Evolutionary conservation across 2,113 vertebrate genomes (phyloP), one percentile per base, ranked within the genome.

Genomic region (Orycteropus afer): DNA sequence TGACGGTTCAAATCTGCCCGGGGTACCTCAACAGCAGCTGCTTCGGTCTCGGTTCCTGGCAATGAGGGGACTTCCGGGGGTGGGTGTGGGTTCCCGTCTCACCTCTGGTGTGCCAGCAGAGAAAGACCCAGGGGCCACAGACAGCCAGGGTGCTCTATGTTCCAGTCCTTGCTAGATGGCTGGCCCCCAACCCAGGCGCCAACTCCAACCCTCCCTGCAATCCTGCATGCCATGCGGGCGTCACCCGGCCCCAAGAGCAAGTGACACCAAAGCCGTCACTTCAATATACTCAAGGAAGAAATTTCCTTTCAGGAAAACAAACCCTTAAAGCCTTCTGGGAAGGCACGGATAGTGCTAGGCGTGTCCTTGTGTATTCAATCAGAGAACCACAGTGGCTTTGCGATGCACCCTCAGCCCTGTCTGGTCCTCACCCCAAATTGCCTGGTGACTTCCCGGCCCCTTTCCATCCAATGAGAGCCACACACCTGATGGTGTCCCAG

Each of bases 341-440:
- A 59, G 37, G n/a, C n/a, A n/a, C n/a, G n/a, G n/a, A n/a, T n/a
- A n/a, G n/a, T n/a, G n/a, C n/a, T n/a, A n/a, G n/a, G n/a, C n/a
- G n/a, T n/a, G n/a, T n/a, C n/a, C n/a, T n/a, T n/a, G n/a, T n/a
- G n/a, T n/a, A n/a, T n/a, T n/a, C n/a, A n/a, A n/a, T n/a, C n/a
- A n/a, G n/a, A n/a, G 32, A 5, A 32, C 17, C 18, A 14, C 0
- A 9, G 0, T 0, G 0, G 73, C 32, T 3, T 6, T 12, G 32
- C 0, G 25, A 57, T 18, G 4, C 4, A 17, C 61, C 51, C 15
- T 40, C 57, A 29, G 85, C 7, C 17, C 59, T 37, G 22, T 10
- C n/a, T 12, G 32, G 4, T 57, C 40, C 49, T 29, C 0, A 0
- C 4, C 0, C 17, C 69, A 5, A 53, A 37, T 14, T 0, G 0